These are phyloP conservation scores for Trypoxylon attenuatum DNA, from an alignment of 2,888 invertebrate species.

Conservation along the genomic window DNA sequence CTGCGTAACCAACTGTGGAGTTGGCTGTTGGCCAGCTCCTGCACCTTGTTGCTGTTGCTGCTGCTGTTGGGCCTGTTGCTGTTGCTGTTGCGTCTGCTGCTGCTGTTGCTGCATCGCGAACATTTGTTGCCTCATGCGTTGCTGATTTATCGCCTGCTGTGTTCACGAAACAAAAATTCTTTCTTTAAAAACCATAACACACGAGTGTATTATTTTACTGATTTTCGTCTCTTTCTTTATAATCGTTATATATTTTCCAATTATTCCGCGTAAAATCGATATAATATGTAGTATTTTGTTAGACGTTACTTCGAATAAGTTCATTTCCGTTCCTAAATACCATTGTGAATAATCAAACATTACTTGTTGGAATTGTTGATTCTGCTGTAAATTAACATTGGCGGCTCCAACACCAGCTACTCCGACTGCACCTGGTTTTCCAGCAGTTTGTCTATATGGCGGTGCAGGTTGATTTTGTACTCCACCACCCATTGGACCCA, in stretches of 20 bases:
- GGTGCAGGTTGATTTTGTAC: slow-evolving; percentile 82
- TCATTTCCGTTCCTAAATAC: too few species aligned
- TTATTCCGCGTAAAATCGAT: too few species aligned
- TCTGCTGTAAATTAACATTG: slow-evolving; percentile 76
- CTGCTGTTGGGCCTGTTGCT: slow-evolving; percentile 75
- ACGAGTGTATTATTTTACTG: too few species aligned
- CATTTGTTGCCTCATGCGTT: slow-evolving; percentile 83
- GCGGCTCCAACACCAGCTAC: slow-evolving; percentile 68
- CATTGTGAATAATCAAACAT: too few species aligned
- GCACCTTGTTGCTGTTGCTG: slow-evolving; percentile 72
- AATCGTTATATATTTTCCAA: too few species aligned
- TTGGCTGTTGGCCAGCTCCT: slow-evolving; percentile 75
- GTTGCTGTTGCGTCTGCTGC: slow-evolving; percentile 75
- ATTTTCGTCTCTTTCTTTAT: too few species aligned
- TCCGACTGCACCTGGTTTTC: slow-evolving; percentile 71
- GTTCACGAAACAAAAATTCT: slow-evolving; percentile 8
- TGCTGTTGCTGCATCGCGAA: slow-evolving; percentile 80
- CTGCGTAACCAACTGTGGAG: slow-evolving; percentile 81
- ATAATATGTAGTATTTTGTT: too few species aligned
- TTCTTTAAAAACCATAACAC: background rate
- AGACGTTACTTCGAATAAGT: too few species aligned
- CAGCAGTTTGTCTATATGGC: slow-evolving; percentile 82
- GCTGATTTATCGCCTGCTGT: slow-evolving; percentile 73
- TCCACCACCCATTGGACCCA: slow-evolving; percentile 78
- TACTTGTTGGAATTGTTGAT: slow-evolving; percentile 80